phyloP scores from a whole-genome alignment of 1,140 invertebrate genomes.

The Euwallacea fornicatus region DNA sequence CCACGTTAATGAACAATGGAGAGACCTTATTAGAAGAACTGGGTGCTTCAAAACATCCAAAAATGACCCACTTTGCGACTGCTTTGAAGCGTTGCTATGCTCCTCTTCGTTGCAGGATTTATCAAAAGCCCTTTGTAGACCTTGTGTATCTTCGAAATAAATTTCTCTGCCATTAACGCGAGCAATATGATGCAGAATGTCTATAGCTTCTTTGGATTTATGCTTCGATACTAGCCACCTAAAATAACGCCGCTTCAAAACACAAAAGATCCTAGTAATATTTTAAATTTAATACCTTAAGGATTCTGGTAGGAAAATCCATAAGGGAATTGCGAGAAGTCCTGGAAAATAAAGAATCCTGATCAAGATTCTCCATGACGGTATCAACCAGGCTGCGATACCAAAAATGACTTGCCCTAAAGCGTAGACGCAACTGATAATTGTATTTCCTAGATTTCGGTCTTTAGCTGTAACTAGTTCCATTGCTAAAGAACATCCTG shows the following conservation, averaged over 20 bases:
- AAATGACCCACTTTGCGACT: neutral
- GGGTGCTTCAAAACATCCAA: slow-evolving; percentile 11
- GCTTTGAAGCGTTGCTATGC: too few relatives aligned
- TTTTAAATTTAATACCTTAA: slow-evolving; percentile 52
- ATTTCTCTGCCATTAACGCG: too few relatives aligned
- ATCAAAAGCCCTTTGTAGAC: too few relatives aligned
- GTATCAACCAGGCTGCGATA: slow-evolving; percentile 65
- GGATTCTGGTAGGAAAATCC: slow-evolving; percentile 65
- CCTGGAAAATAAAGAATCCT: slow-evolving; percentile 68
- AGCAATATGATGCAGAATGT: neutral
- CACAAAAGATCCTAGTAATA: too few relatives aligned
- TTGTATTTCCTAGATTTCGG: slow-evolving; percentile 70
- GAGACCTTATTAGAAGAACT: slow-evolving; percentile 26
- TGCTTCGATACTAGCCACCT: slow-evolving; percentile 72
- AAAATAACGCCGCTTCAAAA: neutral
- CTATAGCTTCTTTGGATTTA: slow-evolving; percentile 62
- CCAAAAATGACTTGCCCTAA: slow-evolving; percentile 73
- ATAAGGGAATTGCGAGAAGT: slow-evolving; percentile 61
- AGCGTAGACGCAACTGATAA: slow-evolving; percentile 70
- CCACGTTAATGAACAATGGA: slow-evolving; percentile 35
- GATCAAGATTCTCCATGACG: slow-evolving; percentile 70
- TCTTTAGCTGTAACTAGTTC: slow-evolving; percentile 75
- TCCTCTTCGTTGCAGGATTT: too few relatives aligned
- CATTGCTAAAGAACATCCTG: slow-evolving; percentile 60
- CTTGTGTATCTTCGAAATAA: too few relatives aligned